Evolutionary conservation across 2,888 invertebrate genomes (phyloP), one percentile per base, ranked within the genome.

Genomic region (Eueremaeus valkanovi): DNA sequence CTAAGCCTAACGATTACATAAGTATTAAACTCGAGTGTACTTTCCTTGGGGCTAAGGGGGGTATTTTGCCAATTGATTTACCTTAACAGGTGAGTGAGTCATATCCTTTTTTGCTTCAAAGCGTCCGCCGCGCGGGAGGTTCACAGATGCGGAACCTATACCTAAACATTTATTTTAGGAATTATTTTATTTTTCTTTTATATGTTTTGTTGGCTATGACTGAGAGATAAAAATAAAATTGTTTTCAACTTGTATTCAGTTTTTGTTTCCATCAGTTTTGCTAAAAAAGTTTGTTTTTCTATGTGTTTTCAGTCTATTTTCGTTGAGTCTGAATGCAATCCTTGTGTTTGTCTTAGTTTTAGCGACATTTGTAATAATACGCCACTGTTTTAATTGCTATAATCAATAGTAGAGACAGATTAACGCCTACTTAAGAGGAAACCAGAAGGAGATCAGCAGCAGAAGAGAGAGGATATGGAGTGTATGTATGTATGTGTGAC

Each of bases 331-430:
- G 36, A 31, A 36, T 33, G n/a, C 36, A 21, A 63, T 31, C 5
- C 21, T 31, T 33, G 31, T 29, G 24, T 31, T 31, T 61, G 51
- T 55, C 55, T 55, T 27, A n/a, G n/a, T n/a, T n/a, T n/a, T n/a
- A n/a, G 16, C 3, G 27, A 9, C 1, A 3, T 27, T 27, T 9
- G 2, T 18, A 55, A 55, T 55, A 55, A 63, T 63, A 31, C 63
- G 63, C 63, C 63, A 63, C 63, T 63, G 31, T 63, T 36, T 63
- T 63, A 63, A 63, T 63, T 63, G 63, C 33, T 63, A 33, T 63
- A 63, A 63, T 63, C 63, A 63, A 63, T 63, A 63, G 31, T n/a
- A 33, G 63, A 63, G 33, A 33, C 63, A 33, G 6, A 29, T 63
- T 31, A 33, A 68, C 68, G 68, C 68, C 68, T n/a, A 68, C 68